A percentile compares a stretch with the other conserved stretches of the same genome.
phyloP scores from a whole-genome alignment of 2,797 vertebrate species.

The Poecilia picta region DNA sequence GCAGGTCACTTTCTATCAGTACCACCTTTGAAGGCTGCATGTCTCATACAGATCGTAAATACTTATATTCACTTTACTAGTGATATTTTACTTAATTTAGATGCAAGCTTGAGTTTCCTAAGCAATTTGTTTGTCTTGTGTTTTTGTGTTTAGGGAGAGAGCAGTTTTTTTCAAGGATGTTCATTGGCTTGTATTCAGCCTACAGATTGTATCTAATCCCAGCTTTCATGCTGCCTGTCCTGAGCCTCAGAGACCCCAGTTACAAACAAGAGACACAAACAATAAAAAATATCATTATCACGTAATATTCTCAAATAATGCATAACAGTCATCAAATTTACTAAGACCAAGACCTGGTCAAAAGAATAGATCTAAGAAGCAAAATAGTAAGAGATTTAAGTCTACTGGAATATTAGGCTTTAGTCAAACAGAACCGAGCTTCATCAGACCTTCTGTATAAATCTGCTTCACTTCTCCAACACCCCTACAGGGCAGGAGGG shows the following conservation, averaged over 20 bases:
- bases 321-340: neutral
- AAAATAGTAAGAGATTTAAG: neutral
- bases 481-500: conserved; percentile 16
- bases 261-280: neutral
- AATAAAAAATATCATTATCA: neutral
- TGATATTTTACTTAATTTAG: neutral
- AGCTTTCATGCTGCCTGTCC: neutral
- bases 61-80: neutral
- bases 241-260: neutral
- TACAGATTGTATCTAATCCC: neutral
- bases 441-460: conserved; percentile 19
- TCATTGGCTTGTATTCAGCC: neutral
- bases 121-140: neutral
- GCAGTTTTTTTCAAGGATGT: neutral
- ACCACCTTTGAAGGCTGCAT: neutral
- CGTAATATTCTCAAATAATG: neutral
- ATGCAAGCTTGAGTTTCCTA: neutral
- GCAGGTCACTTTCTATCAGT: neutral
- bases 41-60: neutral
- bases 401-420: neutral
- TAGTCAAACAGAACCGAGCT: conserved; percentile 18
- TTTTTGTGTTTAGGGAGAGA: neutral
- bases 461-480: conserved; percentile 23
- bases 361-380: neutral
- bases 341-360: neutral